phyloP scores from a whole-genome alignment of 2,888 invertebrate genomes.

The Brachyptera risi region DNA sequence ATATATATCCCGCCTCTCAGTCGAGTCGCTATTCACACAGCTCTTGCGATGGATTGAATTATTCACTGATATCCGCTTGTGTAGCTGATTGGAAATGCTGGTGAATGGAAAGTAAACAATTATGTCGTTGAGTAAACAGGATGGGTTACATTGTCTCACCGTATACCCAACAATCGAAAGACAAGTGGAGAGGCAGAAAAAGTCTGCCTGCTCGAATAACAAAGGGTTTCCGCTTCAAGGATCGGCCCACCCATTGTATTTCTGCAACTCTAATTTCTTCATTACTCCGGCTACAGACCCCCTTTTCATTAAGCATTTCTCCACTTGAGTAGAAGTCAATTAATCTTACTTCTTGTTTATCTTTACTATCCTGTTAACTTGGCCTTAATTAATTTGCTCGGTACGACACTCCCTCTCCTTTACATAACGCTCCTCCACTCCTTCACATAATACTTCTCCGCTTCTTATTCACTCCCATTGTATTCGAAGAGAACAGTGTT shows the following conservation, averaged over 20 bases:
- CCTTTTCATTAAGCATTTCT: conserved; percentile 13
- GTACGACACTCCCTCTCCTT: conserved; percentile 6
- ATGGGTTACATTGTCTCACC: neutral
- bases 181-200: neutral
- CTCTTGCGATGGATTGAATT: no score
- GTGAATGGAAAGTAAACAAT: no score
- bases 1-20: no score
- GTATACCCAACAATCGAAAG: no score
- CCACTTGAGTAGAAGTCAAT: conserved; percentile 17
- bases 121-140: no score
- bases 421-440: conserved; percentile 1
- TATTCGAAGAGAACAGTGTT: neutral
- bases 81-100: no score
- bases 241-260: neutral
- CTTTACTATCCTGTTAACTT: conserved; percentile 18
- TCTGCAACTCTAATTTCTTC: conserved; percentile 14
- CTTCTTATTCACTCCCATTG: conserved; percentile 4
- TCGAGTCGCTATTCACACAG: no score
- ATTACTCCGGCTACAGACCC: neutral
- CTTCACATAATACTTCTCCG: conserved; percentile 4
- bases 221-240: neutral
- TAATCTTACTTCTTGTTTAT: conserved; percentile 21
- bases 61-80: no score
- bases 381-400: conserved; percentile 19
- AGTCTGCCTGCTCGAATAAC: neutral